phyloP scores from a whole-genome alignment of 1,140 invertebrate species.

The Rhopalosiphum padi region DNA sequence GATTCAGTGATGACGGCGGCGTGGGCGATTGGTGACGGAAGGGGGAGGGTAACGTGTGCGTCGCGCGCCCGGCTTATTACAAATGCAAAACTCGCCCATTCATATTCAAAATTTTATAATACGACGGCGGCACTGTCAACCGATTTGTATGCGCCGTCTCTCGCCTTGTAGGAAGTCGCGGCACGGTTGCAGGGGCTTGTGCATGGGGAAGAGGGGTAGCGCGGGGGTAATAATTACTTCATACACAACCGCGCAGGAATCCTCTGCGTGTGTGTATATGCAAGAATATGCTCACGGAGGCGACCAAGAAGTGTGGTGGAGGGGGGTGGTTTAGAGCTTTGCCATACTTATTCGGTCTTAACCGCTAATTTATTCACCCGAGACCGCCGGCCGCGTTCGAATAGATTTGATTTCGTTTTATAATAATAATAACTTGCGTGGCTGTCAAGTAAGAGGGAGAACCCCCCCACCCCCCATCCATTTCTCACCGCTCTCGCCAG shows the following conservation, averaged over 20 bases:
- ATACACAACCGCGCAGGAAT: conserved; percentile 40
- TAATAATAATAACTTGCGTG: conserved; percentile 57
- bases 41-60: background rate
- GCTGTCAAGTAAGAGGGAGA: conserved; percentile 50
- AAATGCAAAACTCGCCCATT: conserved; percentile 57
- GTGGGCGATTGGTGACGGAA: background rate
- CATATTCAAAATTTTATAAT: conserved; percentile 58
- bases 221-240: conserved; percentile 57
- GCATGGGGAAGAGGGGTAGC: too few relatives aligned
- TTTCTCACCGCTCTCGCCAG: background rate
- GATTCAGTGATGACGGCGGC: background rate
- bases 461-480: background rate
- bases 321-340: conserved; percentile 37
- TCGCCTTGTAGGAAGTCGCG: conserved; percentile 41
- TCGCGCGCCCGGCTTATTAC: conserved; percentile 44
- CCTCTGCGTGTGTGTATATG: background rate
- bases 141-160: conserved; percentile 56
- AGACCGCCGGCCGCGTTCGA: conserved; percentile 56
- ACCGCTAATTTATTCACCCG: conserved; percentile 58
- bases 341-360: conserved; percentile 56
- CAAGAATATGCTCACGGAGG: conserved; percentile 1
- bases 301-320: background rate
- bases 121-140: conserved; percentile 37
- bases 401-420: conserved; percentile 58
- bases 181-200: background rate